Evolutionary conservation across 1,140 invertebrate genomes (phyloP), one percentile per base, ranked within the genome.

Genomic region (Diprion similis): DNA sequence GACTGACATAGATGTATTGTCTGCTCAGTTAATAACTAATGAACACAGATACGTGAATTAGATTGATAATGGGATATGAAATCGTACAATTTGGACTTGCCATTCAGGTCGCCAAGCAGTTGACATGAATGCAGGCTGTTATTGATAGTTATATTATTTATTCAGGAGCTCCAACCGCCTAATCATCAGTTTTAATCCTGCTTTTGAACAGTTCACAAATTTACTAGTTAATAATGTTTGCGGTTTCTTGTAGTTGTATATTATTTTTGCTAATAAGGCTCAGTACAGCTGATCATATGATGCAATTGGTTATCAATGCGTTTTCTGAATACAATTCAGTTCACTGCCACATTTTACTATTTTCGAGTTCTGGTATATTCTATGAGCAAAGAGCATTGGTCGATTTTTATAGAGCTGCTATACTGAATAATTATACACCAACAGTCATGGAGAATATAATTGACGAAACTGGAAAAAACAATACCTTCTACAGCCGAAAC

Each of bases 311-410:
- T 11, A 68, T 68, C 37, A 18, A 68, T 10, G 37, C 18, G 10
- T 68, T 68, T 68, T 11, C 66, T 0, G 37, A 68, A 15, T 18
- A 45, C 18, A 15, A 68, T 68, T 13, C 17, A 19, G 17, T 19
- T 13, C 17, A 18, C 4, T 68, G 66, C 15, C 11, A 19, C 19
- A 45, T 68, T 68, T 68, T 68, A 13, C 18, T 68, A 11, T 19
- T 45, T 68, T 4, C 19, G 19, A 17, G 13, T 19, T 4, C 66
- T 6, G 18, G 18, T 11, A 18, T 15, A 68, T 68, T 68, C 18
- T 68, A 15, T 68, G 66, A 18, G 13, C 66, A 18, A 68, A 68
- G 10, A 68, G 18, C 19, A 19, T 19, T 68, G 66, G 11, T 68
- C 11, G 66, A 68, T 13, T 68, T 68, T 13, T 19, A 18, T 18